Evolutionary conservation across 2,113 vertebrate genomes (phyloP), one percentile per base, ranked within the genome.

Genomic region (Eublepharis macularius): DNA sequence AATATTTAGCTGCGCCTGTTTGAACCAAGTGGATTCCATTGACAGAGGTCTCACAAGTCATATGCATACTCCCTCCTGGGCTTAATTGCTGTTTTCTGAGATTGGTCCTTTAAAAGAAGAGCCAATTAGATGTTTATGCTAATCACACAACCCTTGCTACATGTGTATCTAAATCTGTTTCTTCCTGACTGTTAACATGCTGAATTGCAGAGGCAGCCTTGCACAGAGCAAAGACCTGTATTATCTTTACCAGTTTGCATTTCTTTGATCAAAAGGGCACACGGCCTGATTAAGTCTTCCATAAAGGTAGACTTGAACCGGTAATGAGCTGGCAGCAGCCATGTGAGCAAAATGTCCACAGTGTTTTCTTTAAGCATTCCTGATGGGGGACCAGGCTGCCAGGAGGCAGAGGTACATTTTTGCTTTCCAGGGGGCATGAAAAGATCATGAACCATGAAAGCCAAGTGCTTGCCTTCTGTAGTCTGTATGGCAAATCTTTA

Each of bases 91-190:
- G 12, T 45, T 75, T 83, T 41, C 57, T 83, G 70, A 65, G 16
- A 75, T 16, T 76, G 45, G 34, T 66, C 66, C 63, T 83, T 84
- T 47, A 76, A 84, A 84, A 54, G 32, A 83, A 26, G 76, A 51
- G 45, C 73, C 73, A 76, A 68, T 84, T 84, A 68, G 43, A 51
- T 84, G 66, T 51, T 68, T 84, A 76, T 84, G 82, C 82, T 68
- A 84, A 84, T 76, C n/a, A 39, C n/a, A 39, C 57, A 75, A 24
- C 32, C 17, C 70, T 60, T 83, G 54, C 54, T 83, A 63, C 57
- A 63, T 21, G 76, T 76, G 72, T 83, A 49, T 74, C 72, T 76
- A 83, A 75, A 76, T 75, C 19, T 63, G 32, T 51, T 84, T 39
- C 26, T 84, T 84, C 63, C 43, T 76, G 63, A 29, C 60, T 84